Conservation (phyloP, 1,140 invertebrate species). For the Drosophila parabipectinata region DNA sequence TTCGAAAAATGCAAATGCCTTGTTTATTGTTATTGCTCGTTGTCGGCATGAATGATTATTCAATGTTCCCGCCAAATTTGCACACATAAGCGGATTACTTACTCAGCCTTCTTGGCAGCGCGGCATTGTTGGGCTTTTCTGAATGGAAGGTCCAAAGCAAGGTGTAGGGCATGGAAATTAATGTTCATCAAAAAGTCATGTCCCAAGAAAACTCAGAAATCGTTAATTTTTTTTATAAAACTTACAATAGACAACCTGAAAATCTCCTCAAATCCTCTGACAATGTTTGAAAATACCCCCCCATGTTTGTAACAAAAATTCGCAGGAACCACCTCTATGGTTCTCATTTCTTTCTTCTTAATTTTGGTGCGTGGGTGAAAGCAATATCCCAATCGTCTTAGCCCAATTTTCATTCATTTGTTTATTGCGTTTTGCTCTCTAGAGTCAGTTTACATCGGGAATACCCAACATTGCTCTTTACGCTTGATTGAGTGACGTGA, state of each 20-base stretch:
- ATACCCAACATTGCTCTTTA: conserved; percentile 3
- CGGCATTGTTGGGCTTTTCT: conserved; percentile 1
- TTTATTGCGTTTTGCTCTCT: conserved; percentile 15
- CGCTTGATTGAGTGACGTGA: conserved; percentile 26
- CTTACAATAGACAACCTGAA: too few species aligned
- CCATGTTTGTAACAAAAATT: too few species aligned
- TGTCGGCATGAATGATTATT: conserved; percentile 32
- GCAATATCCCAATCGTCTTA: conserved; percentile 43
- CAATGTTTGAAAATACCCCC: too few species aligned
- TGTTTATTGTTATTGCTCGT: conserved; percentile 42
- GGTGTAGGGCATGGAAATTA: not conserved
- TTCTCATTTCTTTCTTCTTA: not conserved
- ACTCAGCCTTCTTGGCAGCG: conserved; percentile 8
- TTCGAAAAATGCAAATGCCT: conserved; percentile 34
- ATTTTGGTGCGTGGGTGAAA: conserved; percentile 10
- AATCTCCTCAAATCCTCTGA: too few species aligned
- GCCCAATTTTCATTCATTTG: conserved; percentile 39
- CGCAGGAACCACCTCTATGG: too few species aligned
- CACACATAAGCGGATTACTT: conserved; percentile 41
- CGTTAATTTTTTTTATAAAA: too few species aligned
- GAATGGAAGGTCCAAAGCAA: not conserved
- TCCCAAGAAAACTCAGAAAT: too few species aligned
- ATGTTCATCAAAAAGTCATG: not conserved
- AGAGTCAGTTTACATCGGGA: conserved; percentile 24
- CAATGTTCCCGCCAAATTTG: conserved; percentile 39